Base-by-base conservation (phyloP, 2,797 vertebrate genomes). In the Acrossocheilus fasciatus region DNA sequence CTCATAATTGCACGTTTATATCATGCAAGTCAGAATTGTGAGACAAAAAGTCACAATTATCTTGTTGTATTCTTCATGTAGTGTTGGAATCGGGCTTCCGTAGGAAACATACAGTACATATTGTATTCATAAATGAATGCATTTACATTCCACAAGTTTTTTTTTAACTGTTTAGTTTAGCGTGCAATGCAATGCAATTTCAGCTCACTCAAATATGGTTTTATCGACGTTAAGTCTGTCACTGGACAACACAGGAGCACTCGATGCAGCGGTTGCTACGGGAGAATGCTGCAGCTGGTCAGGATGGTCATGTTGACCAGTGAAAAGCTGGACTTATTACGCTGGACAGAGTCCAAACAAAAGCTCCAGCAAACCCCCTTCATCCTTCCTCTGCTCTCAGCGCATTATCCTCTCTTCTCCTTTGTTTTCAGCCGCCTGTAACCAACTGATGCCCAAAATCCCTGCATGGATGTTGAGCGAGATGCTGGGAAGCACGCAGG, bases 371-470 rank as follows among this genome's bases (percentile, higher is more conserved):
- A 41, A 77, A 74, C 69, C 41, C 47, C 76, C 73, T 18, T 64
- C 20, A 75, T 69, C 72, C 39, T 4, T 45, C 14, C 69, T 59
- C 73, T 83, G 66, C 45, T 62, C 83, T 85, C 82, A 50, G 64
- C 45, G 26, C 80, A 78, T 89, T 85, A 88, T 85, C 83, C 70
- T 82, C 75, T 84, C 86, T 87, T 81, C 76, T 74, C 81, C 43
- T 87, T 90, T 89, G 83, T 86, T 70, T 85, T 89, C 76, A 43
- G 9, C 62, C 52, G 62, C 77, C 78, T 81, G 77, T 87, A 89
- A 85, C 79, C 82, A 87, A 88, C 83, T 88, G 79, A 91, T 78
- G 87, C 89, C 78, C 79, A 73, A 85, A 89, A 89, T 87, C 89
- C 84, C 57, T 62, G 84, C 73, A 64, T 87, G 87, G 80, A 77